Base-by-base conservation (phyloP, 2,797 vertebrate species). In the Gastrophryne carolinensis region DNA sequence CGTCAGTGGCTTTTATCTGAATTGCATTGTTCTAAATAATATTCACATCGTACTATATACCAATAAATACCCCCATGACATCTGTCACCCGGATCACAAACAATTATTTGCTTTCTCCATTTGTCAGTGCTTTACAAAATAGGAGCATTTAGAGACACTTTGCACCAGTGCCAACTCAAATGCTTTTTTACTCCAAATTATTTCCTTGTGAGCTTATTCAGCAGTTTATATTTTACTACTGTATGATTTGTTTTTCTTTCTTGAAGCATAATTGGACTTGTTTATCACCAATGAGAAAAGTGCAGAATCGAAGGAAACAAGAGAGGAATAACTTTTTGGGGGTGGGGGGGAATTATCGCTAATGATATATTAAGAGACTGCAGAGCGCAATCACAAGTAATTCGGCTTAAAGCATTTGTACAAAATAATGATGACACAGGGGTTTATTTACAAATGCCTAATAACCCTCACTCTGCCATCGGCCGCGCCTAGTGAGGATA, bases 211-310 rank as follows among this genome's bases (percentile, higher is more conserved):
- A 26, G 75, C 67, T 71, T 71, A 64, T 54, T 71, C 67, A 65
- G 75, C 75, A 49, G 50, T 71, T 77, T 70, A 64, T 58, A 44
- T 52, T 68, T 75, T 75, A 64, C 66, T 27, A 61, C 73, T 62
- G 35, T 50, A 58, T 64, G 52, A 72, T 71, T 78, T 78, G 50
- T 72, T 64, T 78, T 78, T 72, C 67, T 71, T 71, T 65, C 67
- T 71, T 58, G 60, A 23, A 72, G 50, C 39, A 72, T 78, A 78
- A 78, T 78, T 78, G 67, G 75, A 21, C 74, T 63, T 70, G 49
- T 71, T 77, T 77, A 77, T 77, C 71, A 70, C 74, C 66, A 64
- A 47, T 17, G 66, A 77, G 58, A 61, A 77, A 63, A 70, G 29
- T 21, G 41, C 50, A 34, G 52, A 65, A 57, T 50, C 21, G 50